Evolutionary conservation across 2,888 invertebrate genomes (phyloP).

Genomic region (Machimus atricapillus): DNA sequence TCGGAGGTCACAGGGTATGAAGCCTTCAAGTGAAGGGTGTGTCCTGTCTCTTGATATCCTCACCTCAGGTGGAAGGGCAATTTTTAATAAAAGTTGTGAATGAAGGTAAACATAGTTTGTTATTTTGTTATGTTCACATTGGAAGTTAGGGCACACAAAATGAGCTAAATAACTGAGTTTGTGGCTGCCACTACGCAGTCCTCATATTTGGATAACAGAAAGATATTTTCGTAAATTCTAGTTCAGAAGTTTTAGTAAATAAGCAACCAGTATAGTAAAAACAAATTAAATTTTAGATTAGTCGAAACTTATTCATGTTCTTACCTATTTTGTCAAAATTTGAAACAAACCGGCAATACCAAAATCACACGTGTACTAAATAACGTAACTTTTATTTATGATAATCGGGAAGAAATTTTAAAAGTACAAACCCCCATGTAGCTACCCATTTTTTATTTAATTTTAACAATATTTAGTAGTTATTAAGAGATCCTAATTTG

Average conservation of each 20-base stretch:
- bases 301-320: too few relatives aligned
- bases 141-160: not conserved
- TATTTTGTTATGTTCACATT: conserved; percentile 9
- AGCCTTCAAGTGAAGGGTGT: not conserved
- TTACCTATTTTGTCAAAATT: too few relatives aligned
- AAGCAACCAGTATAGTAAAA: too few relatives aligned
- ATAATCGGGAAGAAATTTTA: too few relatives aligned
- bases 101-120: not conserved
- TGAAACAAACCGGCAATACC: too few relatives aligned
- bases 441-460: too few relatives aligned
- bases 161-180: not conserved
- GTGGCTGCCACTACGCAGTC: not conserved
- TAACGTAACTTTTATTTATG: too few relatives aligned
- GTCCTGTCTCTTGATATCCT: not conserved
- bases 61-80: not conserved
- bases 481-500: too few relatives aligned
- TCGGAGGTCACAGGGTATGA: not conserved
- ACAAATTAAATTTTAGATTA: not conserved
- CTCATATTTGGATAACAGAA: not conserved
- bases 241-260: not conserved
- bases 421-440: too few relatives aligned
- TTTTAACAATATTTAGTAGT: too few relatives aligned
- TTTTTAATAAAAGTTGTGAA: conserved; percentile 8
- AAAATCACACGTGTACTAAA: too few relatives aligned
- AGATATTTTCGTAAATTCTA: not conserved